Conservation (phyloP, 2,113 vertebrate genomes). For the Cephalopterus ornatus region DNA sequence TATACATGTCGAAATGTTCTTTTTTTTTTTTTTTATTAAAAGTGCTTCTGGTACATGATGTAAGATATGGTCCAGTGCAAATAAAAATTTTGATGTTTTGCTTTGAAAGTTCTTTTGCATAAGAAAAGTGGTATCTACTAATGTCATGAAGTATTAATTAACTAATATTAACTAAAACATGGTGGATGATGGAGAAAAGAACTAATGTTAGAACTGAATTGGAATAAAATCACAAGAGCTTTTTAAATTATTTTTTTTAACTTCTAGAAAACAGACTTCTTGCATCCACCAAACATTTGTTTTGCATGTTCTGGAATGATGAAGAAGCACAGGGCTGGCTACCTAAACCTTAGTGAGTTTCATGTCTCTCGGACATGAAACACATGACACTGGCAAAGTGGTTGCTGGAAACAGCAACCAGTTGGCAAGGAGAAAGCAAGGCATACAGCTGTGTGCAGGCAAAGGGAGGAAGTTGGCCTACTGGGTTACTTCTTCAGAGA, state of each 20-base stretch:
- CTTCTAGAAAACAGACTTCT: background rate
- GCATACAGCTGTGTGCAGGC: background rate
- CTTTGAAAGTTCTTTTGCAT: background rate
- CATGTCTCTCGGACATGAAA: background rate
- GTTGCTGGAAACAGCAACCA: background rate
- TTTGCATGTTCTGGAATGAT: background rate
- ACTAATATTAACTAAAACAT: background rate
- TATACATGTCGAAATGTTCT: background rate
- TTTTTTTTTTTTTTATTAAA: background rate
- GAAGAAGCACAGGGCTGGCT: background rate
- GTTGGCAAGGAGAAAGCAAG: background rate
- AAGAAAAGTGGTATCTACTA: background rate
- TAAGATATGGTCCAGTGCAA: background rate
- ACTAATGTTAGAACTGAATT: background rate
- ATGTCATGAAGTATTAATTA: background rate
- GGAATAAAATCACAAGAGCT: background rate
- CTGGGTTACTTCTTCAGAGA: rapidly evolving
- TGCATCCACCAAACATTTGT: background rate
- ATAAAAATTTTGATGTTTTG: background rate
- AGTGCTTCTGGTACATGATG: background rate
- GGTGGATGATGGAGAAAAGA: background rate
- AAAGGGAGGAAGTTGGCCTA: background rate
- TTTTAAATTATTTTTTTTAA: background rate
- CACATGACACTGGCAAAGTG: background rate
- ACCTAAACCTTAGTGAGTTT: background rate